These are phyloP conservation scores for Melanogrammus aeglefinus DNA, from an alignment of 2,797 vertebrate genomes.

Conservation along the genomic window DNA sequence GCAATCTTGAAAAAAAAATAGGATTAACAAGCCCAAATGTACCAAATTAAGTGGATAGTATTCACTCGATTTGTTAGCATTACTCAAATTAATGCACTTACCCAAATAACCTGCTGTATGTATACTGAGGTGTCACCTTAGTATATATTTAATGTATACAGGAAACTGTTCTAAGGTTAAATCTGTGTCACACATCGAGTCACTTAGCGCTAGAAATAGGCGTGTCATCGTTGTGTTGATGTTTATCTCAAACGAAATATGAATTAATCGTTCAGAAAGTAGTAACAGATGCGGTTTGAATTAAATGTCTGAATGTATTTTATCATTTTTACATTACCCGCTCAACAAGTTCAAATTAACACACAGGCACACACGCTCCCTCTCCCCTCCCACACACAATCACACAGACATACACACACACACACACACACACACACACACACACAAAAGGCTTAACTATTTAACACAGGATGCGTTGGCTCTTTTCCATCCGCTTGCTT, in stretches of 20 bases:
- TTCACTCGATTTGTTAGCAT: background rate
- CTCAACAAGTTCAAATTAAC: background rate
- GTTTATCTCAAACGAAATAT: too few species aligned
- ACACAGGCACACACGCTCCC: background rate
- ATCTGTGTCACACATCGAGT: too few species aligned
- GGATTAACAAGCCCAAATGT: background rate
- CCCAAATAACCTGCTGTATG: too few species aligned
- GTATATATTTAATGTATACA: too few species aligned
- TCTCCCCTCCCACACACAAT: background rate
- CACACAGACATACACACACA: background rate
- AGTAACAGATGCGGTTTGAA: too few species aligned
- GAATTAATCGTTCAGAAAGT: too few species aligned
- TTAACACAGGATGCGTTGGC: background rate
- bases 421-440: background rate
- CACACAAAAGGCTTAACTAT: background rate
- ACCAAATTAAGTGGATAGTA: background rate
- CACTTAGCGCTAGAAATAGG: too few species aligned
- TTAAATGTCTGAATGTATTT: too few species aligned
- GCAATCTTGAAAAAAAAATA: background rate
- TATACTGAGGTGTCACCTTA: too few species aligned
- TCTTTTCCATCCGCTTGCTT: conserved; percentile 58
- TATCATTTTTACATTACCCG: background rate
- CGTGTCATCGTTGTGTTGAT: too few species aligned
- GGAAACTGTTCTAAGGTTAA: too few species aligned
- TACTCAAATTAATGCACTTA: background rate